phyloP scores from a whole-genome alignment of 2,888 invertebrate species.

The Drosophila fungiperda region DNA sequence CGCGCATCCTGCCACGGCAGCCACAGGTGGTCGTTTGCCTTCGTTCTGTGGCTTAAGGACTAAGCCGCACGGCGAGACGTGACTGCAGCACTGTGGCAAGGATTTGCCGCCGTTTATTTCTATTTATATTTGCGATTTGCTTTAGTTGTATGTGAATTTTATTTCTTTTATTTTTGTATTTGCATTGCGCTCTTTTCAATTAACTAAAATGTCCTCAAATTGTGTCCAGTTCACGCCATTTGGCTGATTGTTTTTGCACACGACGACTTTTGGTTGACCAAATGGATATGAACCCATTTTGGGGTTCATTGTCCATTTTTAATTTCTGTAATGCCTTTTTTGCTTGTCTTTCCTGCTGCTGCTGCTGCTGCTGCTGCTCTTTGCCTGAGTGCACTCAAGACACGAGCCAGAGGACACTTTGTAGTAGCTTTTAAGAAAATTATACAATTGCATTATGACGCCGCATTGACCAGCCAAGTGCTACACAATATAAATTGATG shows the following conservation, averaged over 20 bases:
- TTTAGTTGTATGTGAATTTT: slow-evolving; percentile 25
- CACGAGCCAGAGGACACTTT: slow-evolving; percentile 23
- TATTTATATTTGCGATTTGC: slow-evolving; percentile 28
- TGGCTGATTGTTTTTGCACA: slow-evolving; percentile 75
- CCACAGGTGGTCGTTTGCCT: slow-evolving; percentile 68
- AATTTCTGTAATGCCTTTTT: slow-evolving; percentile 73
- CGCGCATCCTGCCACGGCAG: slow-evolving; percentile 33
- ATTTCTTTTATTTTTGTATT: slow-evolving; percentile 57
- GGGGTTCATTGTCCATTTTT: slow-evolving; percentile 68
- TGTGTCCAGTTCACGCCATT: slow-evolving; percentile 75
- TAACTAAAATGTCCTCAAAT: slow-evolving; percentile 80
- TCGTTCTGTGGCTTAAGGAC: slow-evolving; percentile 21
- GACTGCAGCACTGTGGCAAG: slow-evolving; percentile 56
- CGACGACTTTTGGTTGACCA: slow-evolving; percentile 33
- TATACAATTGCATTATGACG: slow-evolving; percentile 80
- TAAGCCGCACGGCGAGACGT: slow-evolving; percentile 59
- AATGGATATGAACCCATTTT: slow-evolving; percentile 37
- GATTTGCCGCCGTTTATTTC: slow-evolving; percentile 57
- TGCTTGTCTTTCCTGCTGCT: slow-evolving; percentile 54
- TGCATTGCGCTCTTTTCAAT: slow-evolving; percentile 80
- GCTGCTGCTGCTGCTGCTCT: slow-evolving; percentile 17
- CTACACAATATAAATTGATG: slow-evolving; percentile 61
- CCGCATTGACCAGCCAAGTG: slow-evolving; percentile 68
- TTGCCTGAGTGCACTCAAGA: slow-evolving; percentile 53
- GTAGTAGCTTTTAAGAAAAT: slow-evolving; percentile 74